Base-by-base conservation (phyloP, 2,797 vertebrate species). In the Cossypha heuglini region DNA sequence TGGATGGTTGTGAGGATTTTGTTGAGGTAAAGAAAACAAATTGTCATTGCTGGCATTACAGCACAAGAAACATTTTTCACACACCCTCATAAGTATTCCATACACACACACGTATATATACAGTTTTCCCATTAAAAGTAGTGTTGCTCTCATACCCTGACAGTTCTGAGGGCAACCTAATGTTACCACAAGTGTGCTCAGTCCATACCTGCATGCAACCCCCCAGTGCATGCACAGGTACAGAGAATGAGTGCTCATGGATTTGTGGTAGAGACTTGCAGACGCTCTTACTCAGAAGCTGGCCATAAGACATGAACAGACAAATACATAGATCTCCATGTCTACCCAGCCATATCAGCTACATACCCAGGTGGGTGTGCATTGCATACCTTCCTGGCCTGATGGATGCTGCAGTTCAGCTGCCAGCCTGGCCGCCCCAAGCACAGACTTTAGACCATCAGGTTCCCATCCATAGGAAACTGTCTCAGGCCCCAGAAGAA, bases 1-100 rank as follows among this genome's bases (percentile, higher is more conserved):
- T 74, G 66, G 66, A 92, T 83, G 54, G 40, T 38, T 86, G 61
- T 38, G 54, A 94, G 68, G 66, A 80, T 94, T 94, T 91, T 83
- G 62, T 90, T 84, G 69, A 77, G 78, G 81, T 57, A 81, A 67
- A 84, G 82, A 86, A 95, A 96, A 93, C 83, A 85, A 96, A 92
- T 96, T 62, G 48, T 73, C 85, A 55, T 51, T 72, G 45, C 76
- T 88, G 68, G 64, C 57, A 81, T 86, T 86, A 90, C 21, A 81
- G 81, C 12, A 38, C 54, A 88, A 78, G 68, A 92, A 93, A 40
- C 58, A 84, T 90, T 92, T 93, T 92, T 94, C 85, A 81, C 38
- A 37, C 33, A 28, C 22, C 6, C 76, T 77, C 38, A 7, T 93
- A 82, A 90, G 35, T 43, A 86, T 94, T 88, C 63, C 51, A 21